Evolutionary conservation across 2,113 vertebrate species (phyloP).

Genomic region (Takifugu flavidus): DNA sequence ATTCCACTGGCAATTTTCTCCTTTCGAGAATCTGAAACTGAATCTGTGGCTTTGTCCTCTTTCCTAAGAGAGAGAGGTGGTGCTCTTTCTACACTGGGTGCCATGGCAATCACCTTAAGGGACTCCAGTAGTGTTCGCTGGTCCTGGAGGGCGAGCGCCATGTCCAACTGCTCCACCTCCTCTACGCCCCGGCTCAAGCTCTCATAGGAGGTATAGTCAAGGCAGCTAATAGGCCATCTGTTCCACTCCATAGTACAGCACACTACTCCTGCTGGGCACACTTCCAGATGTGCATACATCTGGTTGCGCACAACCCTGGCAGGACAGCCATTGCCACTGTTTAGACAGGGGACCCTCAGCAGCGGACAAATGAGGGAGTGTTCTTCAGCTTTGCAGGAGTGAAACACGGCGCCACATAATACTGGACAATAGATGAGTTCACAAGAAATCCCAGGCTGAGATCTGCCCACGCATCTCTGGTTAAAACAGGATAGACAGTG

Average conservation of each 20-base stretch:
- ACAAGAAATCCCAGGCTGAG: conserved; percentile 84
- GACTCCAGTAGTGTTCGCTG: conserved; percentile 92
- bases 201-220: conserved; percentile 92
- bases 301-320: conserved; percentile 84
- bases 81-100: conserved; percentile 80
- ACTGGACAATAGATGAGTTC: conserved; percentile 84
- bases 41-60: conserved; percentile 6
- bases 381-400: conserved; percentile 89
- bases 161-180: conserved; percentile 92
- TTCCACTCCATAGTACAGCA: conserved; percentile 99
- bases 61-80: conserved; percentile 46
- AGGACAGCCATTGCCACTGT: conserved; percentile 91
- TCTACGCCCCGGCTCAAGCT: conserved; percentile 89
- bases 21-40: conserved; percentile 59
- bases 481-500: conserved; percentile 92
- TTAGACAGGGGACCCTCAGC: conserved; percentile 90
- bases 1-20: conserved; percentile 81
- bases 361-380: conserved; percentile 91
- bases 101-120: conserved; percentile 89
- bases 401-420: conserved; percentile 93
- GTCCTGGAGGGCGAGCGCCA: conserved; percentile 95
- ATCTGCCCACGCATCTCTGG: conserved; percentile 85
- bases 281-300: conserved; percentile 88
- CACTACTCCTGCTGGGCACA: conserved; percentile 93
- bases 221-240: conserved; percentile 91